Evolutionary conservation across 2,797 vertebrate genomes (phyloP), one percentile per base, ranked within the genome.

Genomic region (Tadarida brasiliensis): DNA sequence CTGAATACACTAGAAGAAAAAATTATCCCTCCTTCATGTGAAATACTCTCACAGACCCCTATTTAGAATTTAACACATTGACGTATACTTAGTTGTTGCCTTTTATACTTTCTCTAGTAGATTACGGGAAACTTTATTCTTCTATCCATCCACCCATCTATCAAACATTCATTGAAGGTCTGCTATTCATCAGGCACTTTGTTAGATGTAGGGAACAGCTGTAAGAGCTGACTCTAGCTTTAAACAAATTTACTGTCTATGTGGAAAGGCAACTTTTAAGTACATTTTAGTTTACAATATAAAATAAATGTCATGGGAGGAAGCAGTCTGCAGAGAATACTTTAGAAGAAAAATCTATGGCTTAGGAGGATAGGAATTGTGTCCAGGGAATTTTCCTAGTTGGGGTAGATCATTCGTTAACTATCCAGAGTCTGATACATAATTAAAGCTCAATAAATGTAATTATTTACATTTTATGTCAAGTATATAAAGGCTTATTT

Each of bases 251-350:
- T 22, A 59, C 78, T 73, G 22, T 61, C 26, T 54, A 61, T 3
- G 7, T 17, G 15, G 24, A 84, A 30, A 77, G 3, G 26, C 14
- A 70, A 51, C 30, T 73, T 94, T 63, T 28, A 82, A 81, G 35
- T 35, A 22, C n/a, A 71, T 67, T 83, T 94, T 71, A 49, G 84
- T 85, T 91, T 84, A 33, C 74, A 91, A 92, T 73, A 80, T 11
- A 83, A 22, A 20, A 12, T 80, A 47, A 78, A 15, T 33, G n/a
- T 28, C 1, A 0, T 77, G 4, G 39, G 61, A 78, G 28, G 78
- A 11, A 80, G 30, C 1, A 17, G 7, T 44, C 17, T 33, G 5
- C 24, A 65, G 63, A 49, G 35, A 86, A 70, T 56, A 67, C 56
- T 16, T 30, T 14, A 76, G 22, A 2, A 73, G 17, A 51, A 80